Base-by-base conservation (phyloP, 2,113 vertebrate genomes). In the Mastomys natalensis region DNA sequence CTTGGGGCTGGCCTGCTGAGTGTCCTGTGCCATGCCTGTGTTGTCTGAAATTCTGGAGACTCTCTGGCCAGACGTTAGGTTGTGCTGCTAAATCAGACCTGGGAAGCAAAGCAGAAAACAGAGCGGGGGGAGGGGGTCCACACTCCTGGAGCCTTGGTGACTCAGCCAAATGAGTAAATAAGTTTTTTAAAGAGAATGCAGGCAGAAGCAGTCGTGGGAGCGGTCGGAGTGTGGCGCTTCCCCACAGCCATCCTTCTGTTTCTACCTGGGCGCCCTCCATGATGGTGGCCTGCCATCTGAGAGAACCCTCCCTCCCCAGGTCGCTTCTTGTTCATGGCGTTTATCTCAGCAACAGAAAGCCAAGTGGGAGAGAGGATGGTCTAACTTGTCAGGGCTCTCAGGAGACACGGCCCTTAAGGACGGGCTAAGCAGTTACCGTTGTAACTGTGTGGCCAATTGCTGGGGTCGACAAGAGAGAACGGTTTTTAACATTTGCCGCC, bases 401-500 rank as follows among this genome's bases (percentile, higher is more conserved):
- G 73, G 48, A 55, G n/a, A 45, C n/a, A 26, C 26, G 7, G 19
- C 58, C 0, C 16, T 5, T 55, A 60, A 74, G 45, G 16, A 55
- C 1, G 15, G 37, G 29, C 29, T 7, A 51, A 37, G 9, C 3
- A 55, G 37, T 11, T 45, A n/a, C 58, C 84, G 4, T 19, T 3
- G 15, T 11, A 64, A 37, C 45, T 24, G 3, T 3, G n/a, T 4
- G n/a, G 13, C 55, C 3, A 21, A 1, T 3, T 13, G 26, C 60
- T 15, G 8, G 7, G 58, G 3, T 9, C 0, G 1, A 43, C 0
- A 0, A 72, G 6, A 94, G 16, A 55, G 2, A 1, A 53, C 9
- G 15, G 3, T 29, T 62, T 48, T 17, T 43, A 19, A 72, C 12
- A 12, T 24, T 78, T 31, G 29, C 45, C 37, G 0, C 24, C 29